Conservation (phyloP, 2,113 vertebrate genomes). For the Bos javanicus region DNA sequence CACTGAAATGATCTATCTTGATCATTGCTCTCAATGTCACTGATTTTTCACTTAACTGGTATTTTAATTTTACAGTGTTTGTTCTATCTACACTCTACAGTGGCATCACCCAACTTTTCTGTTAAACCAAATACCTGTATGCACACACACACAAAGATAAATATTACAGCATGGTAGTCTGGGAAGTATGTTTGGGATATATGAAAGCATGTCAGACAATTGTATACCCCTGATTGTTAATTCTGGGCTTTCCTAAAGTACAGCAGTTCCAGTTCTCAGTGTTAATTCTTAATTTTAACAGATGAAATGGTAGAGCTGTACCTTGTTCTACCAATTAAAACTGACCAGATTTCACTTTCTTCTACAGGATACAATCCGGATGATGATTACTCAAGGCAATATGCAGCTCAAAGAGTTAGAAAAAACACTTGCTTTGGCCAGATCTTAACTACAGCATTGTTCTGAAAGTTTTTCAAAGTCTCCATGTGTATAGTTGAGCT, state of each 20-base stretch:
- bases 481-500: not conserved
- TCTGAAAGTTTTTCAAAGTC: conserved; percentile 34
- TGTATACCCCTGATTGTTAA: not conserved
- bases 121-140: not conserved
- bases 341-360: conserved; percentile 21
- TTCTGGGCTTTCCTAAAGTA: not conserved
- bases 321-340: not conserved
- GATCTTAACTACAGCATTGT: conserved; percentile 71
- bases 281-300: not conserved
- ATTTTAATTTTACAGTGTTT: not conserved
- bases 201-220: not conserved
- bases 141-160: not conserved
- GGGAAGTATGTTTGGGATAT: not conserved
- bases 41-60: not conserved
- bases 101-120: not conserved
- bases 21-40: not conserved
- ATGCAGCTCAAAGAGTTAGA: conserved; percentile 92
- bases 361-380: conserved; percentile 90
- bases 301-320: not conserved
- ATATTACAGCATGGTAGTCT: not conserved
- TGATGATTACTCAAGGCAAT: conserved; percentile 96
- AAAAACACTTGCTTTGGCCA: conserved; percentile 86
- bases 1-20: not conserved
- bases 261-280: not conserved
- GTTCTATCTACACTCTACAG: not conserved